Conservation (phyloP, 2,113 vertebrate genomes). For the Ibidorhyncha struthersii region DNA sequence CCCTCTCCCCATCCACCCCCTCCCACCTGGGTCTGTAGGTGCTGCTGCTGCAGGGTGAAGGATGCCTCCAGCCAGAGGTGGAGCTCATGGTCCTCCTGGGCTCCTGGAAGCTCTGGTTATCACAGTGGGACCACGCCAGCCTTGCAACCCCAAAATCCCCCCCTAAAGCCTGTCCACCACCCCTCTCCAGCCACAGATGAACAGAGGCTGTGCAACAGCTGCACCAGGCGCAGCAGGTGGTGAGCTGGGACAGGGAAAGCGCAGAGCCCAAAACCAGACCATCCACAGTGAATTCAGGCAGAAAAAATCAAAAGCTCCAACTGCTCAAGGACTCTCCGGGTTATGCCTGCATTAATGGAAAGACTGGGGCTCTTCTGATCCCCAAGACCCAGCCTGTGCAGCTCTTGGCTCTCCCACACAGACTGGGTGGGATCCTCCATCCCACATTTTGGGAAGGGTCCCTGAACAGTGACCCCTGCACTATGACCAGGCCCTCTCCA, state of each 20-base stretch:
- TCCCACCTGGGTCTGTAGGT: not conserved
- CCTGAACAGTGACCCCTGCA: not conserved
- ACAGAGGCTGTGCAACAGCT: not conserved
- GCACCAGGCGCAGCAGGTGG: fast-evolving
- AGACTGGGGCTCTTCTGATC: not conserved
- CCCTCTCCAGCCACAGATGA: not conserved
- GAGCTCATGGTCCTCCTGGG: not conserved
- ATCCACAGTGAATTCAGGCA: not conserved
- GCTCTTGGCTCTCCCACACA: fast-evolving
- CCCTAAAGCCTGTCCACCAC: not conserved
- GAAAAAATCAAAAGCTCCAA: not conserved
- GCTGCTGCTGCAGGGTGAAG: not conserved
- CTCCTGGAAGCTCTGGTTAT: not conserved
- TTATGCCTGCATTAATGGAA: not conserved
- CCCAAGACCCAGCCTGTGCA: not conserved
- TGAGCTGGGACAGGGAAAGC: not conserved
- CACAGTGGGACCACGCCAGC: fast-evolving
- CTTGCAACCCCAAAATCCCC: not conserved
- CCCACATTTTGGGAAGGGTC: fast-evolving
- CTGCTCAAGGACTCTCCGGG: not conserved
- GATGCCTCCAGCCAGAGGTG: not conserved
- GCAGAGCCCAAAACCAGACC: not conserved
- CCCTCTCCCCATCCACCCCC: not conserved
- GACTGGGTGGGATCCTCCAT: not conserved
- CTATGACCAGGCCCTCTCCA: not conserved